phyloP scores from a whole-genome alignment of 2,888 invertebrate species.

The Macrosiphum euphorbiae region DNA sequence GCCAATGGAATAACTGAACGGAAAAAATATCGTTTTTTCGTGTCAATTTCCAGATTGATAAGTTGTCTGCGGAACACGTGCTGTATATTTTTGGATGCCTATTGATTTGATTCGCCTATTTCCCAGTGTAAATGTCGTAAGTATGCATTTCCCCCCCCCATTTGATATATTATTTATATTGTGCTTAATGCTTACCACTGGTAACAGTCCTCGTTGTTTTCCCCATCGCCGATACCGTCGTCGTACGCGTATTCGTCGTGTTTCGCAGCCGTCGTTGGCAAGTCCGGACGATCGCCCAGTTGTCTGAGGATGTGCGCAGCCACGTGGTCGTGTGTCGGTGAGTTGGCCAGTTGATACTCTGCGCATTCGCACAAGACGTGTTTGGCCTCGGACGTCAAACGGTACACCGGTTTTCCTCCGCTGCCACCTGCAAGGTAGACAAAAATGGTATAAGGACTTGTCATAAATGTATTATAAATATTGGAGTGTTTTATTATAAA shows the following conservation, averaged over 20 bases:
- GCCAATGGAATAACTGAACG: neutral
- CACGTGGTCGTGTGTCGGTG: slow-evolving; percentile 59
- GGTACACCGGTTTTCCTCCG: slow-evolving; percentile 67
- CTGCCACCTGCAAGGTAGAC: neutral
- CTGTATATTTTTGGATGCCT: neutral
- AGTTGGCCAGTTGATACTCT: slow-evolving; percentile 69
- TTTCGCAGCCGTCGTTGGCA: slow-evolving; percentile 66
- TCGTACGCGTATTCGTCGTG: slow-evolving; percentile 48
- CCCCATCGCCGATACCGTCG: slow-evolving; percentile 36
- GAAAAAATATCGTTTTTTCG: neutral
- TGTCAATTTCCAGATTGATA: neutral
- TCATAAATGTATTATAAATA: neutral
- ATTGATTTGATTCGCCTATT: neutral
- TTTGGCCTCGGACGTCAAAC: slow-evolving; percentile 67
- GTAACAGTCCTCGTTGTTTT: slow-evolving; percentile 54
- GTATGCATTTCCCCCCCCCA: neutral
- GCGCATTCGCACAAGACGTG: slow-evolving; percentile 69
- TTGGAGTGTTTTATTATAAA: neutral
- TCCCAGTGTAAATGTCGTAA: neutral
- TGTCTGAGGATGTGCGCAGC: slow-evolving; percentile 68
- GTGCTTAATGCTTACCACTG: slow-evolving; percentile 11
- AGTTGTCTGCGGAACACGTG: neutral
- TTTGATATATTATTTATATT: neutral
- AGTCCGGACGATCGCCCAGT: slow-evolving; percentile 70
- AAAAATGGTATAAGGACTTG: neutral